Base-by-base conservation (phyloP, 2,113 vertebrate genomes). In the Picathartes gymnocephalus region DNA sequence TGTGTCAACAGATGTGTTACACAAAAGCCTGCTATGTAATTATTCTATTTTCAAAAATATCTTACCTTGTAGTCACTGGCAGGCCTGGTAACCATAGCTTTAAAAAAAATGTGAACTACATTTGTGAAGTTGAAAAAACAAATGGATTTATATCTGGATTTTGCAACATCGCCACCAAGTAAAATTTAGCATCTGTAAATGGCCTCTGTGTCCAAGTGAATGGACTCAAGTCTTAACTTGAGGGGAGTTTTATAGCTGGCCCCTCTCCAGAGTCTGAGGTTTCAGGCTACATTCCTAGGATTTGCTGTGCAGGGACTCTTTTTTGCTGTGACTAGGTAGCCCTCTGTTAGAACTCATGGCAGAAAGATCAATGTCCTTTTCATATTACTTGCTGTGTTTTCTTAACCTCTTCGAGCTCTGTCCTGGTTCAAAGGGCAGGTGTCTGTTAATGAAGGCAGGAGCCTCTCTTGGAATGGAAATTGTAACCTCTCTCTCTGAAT, bases 161-260 rank as follows among this genome's bases (percentile, higher is more conserved):
- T 77, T 88, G 73, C 86, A 50, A 44, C 68, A 81, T 40, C 17
- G 7, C 80, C 73, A 50, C 57, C 53, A 94, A 90, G 95, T 74
- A 86, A 94, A 96, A 96, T 93, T 97, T 96, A 96, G 90, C 84
- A 93, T 87, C 81, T 77, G 50, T 95, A 83, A 86, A 95, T 90
- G 73, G 92, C 40, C 44, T 64, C 93, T 90, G 86, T 96, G 94
- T 95, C 96, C 87, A 50, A 65, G 35, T 93, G 90, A 95, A 95
- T 62, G 50, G 90, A 74, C 47, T 76, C 58, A 72, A 53, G 80
- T 91, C 58, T 72, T 65, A 72, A 37, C 27, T 65, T 73, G 68
- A 88, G 76, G 48, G 53, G 72, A 92, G 53, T 78, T 94, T 95
- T 93, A 89, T 68, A 25, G 60, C 39, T 92, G 83, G 91, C 93